Conservation (phyloP, 2,797 vertebrate species). For the Numenius phaeopus region DNA sequence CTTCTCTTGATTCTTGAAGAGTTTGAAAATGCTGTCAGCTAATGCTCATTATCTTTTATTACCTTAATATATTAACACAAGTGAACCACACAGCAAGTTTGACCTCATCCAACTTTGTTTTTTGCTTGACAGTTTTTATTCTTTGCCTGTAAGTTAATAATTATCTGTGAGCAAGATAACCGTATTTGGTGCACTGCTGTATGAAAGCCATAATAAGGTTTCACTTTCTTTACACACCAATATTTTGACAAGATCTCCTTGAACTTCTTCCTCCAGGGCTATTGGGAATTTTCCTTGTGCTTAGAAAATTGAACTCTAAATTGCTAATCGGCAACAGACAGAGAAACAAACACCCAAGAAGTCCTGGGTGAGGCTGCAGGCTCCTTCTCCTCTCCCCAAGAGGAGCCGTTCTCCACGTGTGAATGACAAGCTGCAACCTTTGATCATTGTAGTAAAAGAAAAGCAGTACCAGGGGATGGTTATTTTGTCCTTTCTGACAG, state of each 20-base stretch:
- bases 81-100: not conserved
- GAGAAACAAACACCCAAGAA: conserved; percentile 24
- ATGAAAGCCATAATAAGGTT: conserved; percentile 24
- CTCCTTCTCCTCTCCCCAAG: not conserved
- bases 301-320: not conserved
- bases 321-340: not conserved
- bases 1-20: conserved; percentile 23
- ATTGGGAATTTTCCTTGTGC: conserved; percentile 14
- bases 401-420: not conserved
- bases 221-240: not conserved
- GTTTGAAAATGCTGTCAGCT: conserved; percentile 35
- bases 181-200: not conserved
- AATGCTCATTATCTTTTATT: conserved; percentile 36
- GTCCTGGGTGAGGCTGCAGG: not conserved
- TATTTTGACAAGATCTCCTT: conserved; percentile 55
- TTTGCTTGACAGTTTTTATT: not conserved
- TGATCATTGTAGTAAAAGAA: not conserved
- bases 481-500: conserved; percentile 27
- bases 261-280: not conserved
- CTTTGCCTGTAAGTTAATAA: not conserved
- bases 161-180: not conserved
- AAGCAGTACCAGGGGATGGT: not conserved
- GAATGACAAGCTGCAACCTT: conserved; percentile 55
- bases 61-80: not conserved
- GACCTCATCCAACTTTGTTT: not conserved